Base-by-base conservation (phyloP, 2,888 invertebrate species). In the Metalampra italica region DNA sequence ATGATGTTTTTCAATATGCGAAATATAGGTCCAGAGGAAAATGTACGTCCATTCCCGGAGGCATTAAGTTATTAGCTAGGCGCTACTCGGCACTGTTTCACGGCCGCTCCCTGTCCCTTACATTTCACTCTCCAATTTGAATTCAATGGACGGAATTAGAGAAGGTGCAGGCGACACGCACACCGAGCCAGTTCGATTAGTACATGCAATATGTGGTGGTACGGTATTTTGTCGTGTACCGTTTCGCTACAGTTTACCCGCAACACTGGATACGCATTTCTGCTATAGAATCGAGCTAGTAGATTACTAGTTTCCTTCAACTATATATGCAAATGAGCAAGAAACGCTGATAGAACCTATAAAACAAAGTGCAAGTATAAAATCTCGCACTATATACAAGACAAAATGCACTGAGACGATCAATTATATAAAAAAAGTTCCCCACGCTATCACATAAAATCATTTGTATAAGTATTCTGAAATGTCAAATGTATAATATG, bases 51-150 rank as follows among this genome's bases (percentile, higher is more conserved):
- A 68, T 78, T 86, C 87, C 82, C 87, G 83, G 75, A 76, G 79
- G 85, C 80, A 83, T 86, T 86, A 84, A 82, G 86, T 82, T 87
- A 86, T 87, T 86, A 85, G 82, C 82, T 75, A 78, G 81, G 73
- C 76, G 77, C 71, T 22, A 22, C 22, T 69, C 71, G 67, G 71
- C 73, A 68, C 72, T 75, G 73, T 77, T 82, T 78, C 79, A 72
- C 68, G 75, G 62, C 62, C 61, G 68, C 71, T 64, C 68, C 65
- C 57, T 66, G 73, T 65, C 62, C 64, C 56, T 66, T 71, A 73
- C 78, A 77, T 82, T 86, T 82, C 77, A 82, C 83, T 78, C 84
- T 80, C 82, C 80, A 78, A 87, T 86, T 85, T 84, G 81, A 85
- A 86, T 88, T 85, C 84, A 85, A 85, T 85, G 81, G 78, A 78